Percentiles rank a stretch among this genome's conserved stretches.
These are phyloP conservation scores for Taphrorychus bicolor DNA, from an alignment of 2,888 invertebrate species.

Conservation along the genomic window DNA sequence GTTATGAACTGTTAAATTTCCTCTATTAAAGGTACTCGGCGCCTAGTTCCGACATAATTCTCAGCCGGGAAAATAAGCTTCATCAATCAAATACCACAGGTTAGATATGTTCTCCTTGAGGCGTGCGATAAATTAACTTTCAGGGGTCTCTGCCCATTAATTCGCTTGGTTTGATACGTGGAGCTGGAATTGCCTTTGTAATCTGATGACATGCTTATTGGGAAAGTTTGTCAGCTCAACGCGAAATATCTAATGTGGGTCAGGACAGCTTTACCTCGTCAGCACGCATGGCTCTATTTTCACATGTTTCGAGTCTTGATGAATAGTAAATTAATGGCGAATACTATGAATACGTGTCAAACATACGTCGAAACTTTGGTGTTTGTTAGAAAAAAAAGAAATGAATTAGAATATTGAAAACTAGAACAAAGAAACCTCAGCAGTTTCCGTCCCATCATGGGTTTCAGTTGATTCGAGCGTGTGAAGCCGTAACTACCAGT, in stretches of 20 bases:
- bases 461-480: too few relatives aligned
- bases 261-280: too few relatives aligned
- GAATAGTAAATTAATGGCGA: too few relatives aligned
- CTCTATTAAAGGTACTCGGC: constrained; percentile 20
- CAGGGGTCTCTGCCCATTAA: background rate
- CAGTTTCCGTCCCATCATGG: too few relatives aligned
- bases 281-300: too few relatives aligned
- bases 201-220: constrained; percentile 4
- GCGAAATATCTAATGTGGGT: background rate
- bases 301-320: too few relatives aligned
- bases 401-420: too few relatives aligned
- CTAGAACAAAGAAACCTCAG: too few relatives aligned
- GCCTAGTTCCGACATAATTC: constrained; percentile 13
- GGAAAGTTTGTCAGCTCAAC: background rate
- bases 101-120: constrained; percentile 23
- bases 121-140: constrained; percentile 32
- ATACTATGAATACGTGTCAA: too few relatives aligned
- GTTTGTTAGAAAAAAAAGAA: too few relatives aligned
- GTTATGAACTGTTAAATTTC: constrained; percentile 31
- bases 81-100: constrained; percentile 33
- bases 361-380: too few relatives aligned
- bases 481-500: too few relatives aligned
- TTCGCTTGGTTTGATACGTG: background rate
- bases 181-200: background rate
- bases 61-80: constrained; percentile 20